Conservation (phyloP, 2,888 invertebrate genomes). For the Bimastos eiseni region DNA sequence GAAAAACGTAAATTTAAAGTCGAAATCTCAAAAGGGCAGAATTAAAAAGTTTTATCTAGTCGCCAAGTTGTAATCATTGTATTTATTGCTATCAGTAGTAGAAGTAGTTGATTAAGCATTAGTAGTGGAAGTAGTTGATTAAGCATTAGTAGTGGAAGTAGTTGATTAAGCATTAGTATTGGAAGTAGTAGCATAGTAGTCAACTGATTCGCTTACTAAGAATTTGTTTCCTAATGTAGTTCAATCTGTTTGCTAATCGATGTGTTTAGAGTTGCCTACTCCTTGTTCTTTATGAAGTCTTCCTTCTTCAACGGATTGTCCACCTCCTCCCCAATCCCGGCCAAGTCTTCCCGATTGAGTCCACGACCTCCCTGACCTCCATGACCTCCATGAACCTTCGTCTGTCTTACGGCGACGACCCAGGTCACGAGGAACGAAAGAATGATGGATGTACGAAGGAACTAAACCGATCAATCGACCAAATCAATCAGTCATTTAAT, state of each 20-base stretch:
- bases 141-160: too few relatives aligned
- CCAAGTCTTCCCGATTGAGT: not conserved
- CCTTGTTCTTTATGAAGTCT: not conserved
- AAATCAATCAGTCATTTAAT: not conserved
- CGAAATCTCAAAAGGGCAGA: too few relatives aligned
- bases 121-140: too few relatives aligned
- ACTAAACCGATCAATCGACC: not conserved
- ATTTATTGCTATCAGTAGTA: too few relatives aligned
- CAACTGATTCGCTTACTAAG: not conserved
- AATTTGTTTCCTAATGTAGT: not conserved
- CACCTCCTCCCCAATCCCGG: not conserved
- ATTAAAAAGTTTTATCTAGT: too few relatives aligned
- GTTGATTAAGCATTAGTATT: too few relatives aligned
- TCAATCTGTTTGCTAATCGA: too few relatives aligned
- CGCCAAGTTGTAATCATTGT: too few relatives aligned
- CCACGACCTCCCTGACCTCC: not conserved
- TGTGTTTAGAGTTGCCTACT: not conserved
- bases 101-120: too few relatives aligned
- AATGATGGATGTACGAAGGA: not conserved
- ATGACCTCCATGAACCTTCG: not conserved
- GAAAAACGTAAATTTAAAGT: too few relatives aligned
- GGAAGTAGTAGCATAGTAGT: too few relatives aligned
- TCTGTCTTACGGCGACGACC: not conserved
- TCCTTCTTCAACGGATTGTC: not conserved
- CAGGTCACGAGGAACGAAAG: not conserved